Evolutionary conservation across 1,140 invertebrate genomes (phyloP), one percentile per base, ranked within the genome.

Genomic region (Dendroctonus ponderosae): DNA sequence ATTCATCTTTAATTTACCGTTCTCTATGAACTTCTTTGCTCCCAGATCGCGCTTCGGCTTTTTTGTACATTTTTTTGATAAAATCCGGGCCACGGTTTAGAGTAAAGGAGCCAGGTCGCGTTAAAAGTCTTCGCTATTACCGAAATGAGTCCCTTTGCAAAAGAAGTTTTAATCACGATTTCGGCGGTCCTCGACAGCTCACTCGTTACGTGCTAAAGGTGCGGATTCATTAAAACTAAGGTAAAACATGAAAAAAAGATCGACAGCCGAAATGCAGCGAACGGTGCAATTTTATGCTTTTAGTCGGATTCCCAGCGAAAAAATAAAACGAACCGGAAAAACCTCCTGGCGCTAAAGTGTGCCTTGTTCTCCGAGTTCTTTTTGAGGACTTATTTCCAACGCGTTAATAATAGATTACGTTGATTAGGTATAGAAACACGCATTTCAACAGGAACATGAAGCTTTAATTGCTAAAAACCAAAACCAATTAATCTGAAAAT

Each of bases 121-220:
- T 38, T 62, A 40, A 38, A 62, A 62, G 38, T 53, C 60, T n/a
- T 44, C 60, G 60, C 60, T 42, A 62, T 62, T 62, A 62, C 60
- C 48, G 60, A 62, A 62, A 62, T 62, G 60, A 62, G 50, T 41
- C 60, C 50, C 50, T 52, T 40, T 53, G 48, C 60, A 40, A 53
- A 50, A 53, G 60, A 62, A 50, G 46, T 62, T 62, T 62, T 62
- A 62, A 62, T 62, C 60, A 62, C 60, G 60, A 62, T 51, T 62
- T 62, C n/a, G 60, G 60, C 50, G 49, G 60, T 62, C 60, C 60
- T 62, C 48, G 60, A 62, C 48, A 50, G 14, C 39, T 40, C 57
- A 15, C 57, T 59, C 57, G 57, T 59, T 59, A 62, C 26, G 9
- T 14, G 46, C 39, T 51, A 15, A 52, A 50, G 60, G 48, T 53